Evolutionary conservation across 2,797 vertebrate genomes (phyloP), one percentile per base, ranked within the genome.

Genomic region (Falco peregrinus): DNA sequence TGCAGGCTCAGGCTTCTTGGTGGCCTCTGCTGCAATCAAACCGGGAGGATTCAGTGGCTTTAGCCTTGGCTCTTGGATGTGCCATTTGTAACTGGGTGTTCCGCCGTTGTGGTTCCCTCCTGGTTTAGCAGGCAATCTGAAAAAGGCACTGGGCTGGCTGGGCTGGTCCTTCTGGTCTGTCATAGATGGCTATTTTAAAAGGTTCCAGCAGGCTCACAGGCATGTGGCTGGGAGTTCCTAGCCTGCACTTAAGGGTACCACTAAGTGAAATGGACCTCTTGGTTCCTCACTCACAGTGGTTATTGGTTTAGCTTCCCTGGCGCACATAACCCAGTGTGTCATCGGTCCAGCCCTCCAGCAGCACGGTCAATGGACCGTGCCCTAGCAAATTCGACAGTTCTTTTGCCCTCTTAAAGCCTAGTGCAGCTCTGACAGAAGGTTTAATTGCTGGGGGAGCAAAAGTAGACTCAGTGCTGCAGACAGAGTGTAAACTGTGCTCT

Each of bases 31-130:
- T 91, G 76, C 76, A 71, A 79, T 35, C 82, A 86, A n/a, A 10
- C 0, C 20, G 53, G 78, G 80, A 95, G 83, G 87, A 84, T 84
- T 81, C 74, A 4, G 43, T 85, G 93, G 93, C 93, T 97, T 81
- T 20, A 81, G 60, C 63, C 76, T 47, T 54, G 68, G 90, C 84
- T 89, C 51, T 47, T 29, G 64, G 31, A 57, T 79, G 85, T 94
- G 67, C 87, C 91, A 77, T 87, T 47, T 92, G 88, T 25, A 50
- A 35, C 91, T 95, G 96, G 91, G 77, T 92, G 96, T 94, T 94
- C 93, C 93, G 16, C 82, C 26, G 29, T 1, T 75, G 91, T 76
- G 94, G 91, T 79, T 93, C n/a, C 3, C 84, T 81, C 31, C 75
- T 89, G 84, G 25, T 53, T 43, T 53, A 18, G 3, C 25, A 53